Conservation (phyloP, 1,140 invertebrate species). For the Drosophila insularis region DNA sequence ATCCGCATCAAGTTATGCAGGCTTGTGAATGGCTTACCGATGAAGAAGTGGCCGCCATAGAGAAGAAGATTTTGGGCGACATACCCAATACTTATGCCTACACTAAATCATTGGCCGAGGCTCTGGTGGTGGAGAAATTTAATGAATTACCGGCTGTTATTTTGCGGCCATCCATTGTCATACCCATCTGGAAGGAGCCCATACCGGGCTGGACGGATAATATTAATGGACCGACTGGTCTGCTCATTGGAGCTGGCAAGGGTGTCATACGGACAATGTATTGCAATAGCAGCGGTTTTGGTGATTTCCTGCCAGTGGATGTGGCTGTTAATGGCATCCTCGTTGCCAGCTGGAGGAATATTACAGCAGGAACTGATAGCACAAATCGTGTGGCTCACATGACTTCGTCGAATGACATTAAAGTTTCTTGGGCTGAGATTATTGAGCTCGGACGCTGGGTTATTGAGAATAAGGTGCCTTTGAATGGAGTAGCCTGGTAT, state of each 20-base stretch:
- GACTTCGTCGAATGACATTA: slow-evolving; percentile 89
- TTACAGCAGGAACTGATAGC: slow-evolving; percentile 60
- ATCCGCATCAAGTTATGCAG: slow-evolving; percentile 95
- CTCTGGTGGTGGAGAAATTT: slow-evolving; percentile 90
- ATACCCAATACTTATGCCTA: slow-evolving; percentile 96
- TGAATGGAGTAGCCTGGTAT: slow-evolving; percentile 93
- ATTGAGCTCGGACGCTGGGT: slow-evolving; percentile 91
- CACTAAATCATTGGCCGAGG: slow-evolving; percentile 94
- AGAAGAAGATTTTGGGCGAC: slow-evolving; percentile 87
- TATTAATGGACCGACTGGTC: slow-evolving; percentile 93
- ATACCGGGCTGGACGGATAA: slow-evolving; percentile 96
- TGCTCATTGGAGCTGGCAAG: slow-evolving; percentile 87
- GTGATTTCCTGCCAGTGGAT: slow-evolving; percentile 89
- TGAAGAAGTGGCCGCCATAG: slow-evolving; percentile 88
- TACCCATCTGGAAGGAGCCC: slow-evolving; percentile 91
- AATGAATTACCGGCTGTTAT: slow-evolving; percentile 91
- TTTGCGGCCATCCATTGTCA: slow-evolving; percentile 94
- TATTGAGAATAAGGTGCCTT: slow-evolving; percentile 87
- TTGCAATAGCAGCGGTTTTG: slow-evolving; percentile 84
- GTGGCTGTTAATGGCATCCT: slow-evolving; percentile 90
- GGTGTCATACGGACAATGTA: slow-evolving; percentile 89
- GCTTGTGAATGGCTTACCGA: slow-evolving; percentile 94
- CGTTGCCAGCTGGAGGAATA: slow-evolving; percentile 87
- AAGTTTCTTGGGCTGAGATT: slow-evolving; percentile 92
- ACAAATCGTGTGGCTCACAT: slow-evolving; percentile 86